Base-by-base conservation (phyloP, 2,888 invertebrate genomes). In the Piscicola geometra region DNA sequence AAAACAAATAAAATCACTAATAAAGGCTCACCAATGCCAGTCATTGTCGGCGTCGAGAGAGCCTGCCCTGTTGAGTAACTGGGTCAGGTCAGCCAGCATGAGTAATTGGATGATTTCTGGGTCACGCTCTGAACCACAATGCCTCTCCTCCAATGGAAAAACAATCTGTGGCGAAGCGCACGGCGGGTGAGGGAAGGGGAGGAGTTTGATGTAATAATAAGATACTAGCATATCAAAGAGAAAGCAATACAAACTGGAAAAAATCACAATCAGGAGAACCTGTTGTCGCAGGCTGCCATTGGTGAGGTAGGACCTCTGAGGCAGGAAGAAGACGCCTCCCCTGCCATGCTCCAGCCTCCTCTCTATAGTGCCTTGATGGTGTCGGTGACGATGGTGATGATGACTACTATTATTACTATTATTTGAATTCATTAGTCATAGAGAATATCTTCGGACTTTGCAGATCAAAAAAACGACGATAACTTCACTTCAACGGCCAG, bases 251-350 rank as follows among this genome's bases (percentile, higher is more conserved):
- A 18, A 18, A 18, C 18, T n/a, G n/a, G n/a, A n/a, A n/a, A n/a
- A n/a, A 30, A 35, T 67, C 9, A 32, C 30, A 32, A 30, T 67
- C 30, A 67, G 3, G 67, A 30, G 33, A 60, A 87, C 86, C 85
- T 88, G 89, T 79, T 88, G 86, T 70, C 87, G 80, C 0, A 89
- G 82, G n/a, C 87, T 81, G 32, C 88, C 88, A 81, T 87, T 86
- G n/a, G 88, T 88, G 76, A 89, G 85, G 80, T 88, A 88, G 0
- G 88, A 86, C 78, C 87, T 87, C 82, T 89, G 89, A n/a, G 89
- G 88, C n/a, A 89, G 81, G 81, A 87, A 88, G 76, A 88, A 82
- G 18, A 88, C 83, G 47, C 83, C 82, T 36, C 81, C 80, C n/a
- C 86, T 83, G 64, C 81, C 81, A 32, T 81, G 79, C 28, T 76